Conservation (phyloP, 2,888 invertebrate genomes). For the Resseliella maxima region DNA sequence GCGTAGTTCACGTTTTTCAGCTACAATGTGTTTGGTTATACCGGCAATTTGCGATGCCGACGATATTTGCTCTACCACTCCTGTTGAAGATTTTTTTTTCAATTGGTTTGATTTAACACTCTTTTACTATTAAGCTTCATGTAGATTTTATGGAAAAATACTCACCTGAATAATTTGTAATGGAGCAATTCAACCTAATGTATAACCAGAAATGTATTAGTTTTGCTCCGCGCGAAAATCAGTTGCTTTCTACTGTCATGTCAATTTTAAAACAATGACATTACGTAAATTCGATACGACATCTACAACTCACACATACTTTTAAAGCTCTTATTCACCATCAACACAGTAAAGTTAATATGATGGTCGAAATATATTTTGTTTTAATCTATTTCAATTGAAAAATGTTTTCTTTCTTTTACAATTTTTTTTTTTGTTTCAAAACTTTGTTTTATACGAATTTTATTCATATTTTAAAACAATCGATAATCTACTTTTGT, state of each 20-base stretch:
- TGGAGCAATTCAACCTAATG: not conserved
- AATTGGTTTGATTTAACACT: not conserved
- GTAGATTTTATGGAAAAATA: not conserved
- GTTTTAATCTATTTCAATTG: no score
- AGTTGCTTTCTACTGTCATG: constrained; percentile 44
- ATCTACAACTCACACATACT: no score
- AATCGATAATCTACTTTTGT: no score
- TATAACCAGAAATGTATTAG: not conserved
- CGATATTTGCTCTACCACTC: not conserved
- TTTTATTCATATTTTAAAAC: no score
- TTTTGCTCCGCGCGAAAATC: constrained; percentile 37
- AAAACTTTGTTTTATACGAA: no score
- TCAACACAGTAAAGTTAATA: no score
- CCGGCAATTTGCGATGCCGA: not conserved
- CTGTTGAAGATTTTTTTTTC: not conserved
- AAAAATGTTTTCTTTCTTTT: no score
- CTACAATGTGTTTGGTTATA: constrained; percentile 47
- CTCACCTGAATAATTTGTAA: not conserved
- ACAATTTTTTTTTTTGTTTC: no score
- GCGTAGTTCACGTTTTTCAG: not conserved
- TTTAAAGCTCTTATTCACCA: no score
- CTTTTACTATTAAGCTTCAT: not conserved
- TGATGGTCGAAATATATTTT: no score
- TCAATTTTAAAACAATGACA: constrained; percentile 51
- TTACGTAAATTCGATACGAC: not conserved